A percentile compares a stretch with the other conserved stretches of the same genome.
Evolutionary conservation across 2,113 vertebrate species (phyloP).

Genomic region (Peromyscus leucopus): DNA sequence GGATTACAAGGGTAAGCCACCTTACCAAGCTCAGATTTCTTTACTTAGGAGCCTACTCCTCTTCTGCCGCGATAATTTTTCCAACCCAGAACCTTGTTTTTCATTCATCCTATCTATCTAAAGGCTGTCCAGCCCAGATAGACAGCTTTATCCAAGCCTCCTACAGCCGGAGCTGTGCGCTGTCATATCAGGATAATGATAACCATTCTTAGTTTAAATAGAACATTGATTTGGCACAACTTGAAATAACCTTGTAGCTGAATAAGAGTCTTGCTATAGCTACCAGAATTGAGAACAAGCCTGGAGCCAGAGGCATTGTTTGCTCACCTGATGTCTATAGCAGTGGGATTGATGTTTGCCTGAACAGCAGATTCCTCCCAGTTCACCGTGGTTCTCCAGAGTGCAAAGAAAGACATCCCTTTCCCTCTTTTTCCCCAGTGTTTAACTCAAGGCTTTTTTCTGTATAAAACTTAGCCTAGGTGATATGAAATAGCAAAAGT

Average conservation of each 20-base stretch:
- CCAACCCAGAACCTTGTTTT: constrained; percentile 10
- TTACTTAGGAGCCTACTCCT: not conserved
- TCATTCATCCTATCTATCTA: not conserved
- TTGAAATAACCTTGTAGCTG: not conserved
- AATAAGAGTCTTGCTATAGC: not conserved
- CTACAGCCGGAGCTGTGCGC: not conserved
- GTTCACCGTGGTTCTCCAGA: not conserved
- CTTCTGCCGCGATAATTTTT: not conserved
- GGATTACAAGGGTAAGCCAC: not conserved
- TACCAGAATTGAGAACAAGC: not conserved
- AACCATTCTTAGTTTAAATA: not conserved
- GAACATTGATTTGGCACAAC: not conserved
- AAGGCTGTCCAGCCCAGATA: not conserved
- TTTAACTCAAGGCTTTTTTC: not conserved
- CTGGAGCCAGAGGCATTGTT: not conserved
- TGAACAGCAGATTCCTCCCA: not conserved
- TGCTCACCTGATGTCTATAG: not conserved
- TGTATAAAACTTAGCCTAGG: not conserved
- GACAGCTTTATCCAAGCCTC: not conserved
- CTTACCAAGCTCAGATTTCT: no score
- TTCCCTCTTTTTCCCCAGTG: not conserved
- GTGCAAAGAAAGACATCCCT: not conserved
- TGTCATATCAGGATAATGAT: not conserved
- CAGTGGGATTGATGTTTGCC: not conserved
- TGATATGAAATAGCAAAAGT: not conserved